Conservation (phyloP, 2,113 vertebrate species). For the Gobius niger region DNA sequence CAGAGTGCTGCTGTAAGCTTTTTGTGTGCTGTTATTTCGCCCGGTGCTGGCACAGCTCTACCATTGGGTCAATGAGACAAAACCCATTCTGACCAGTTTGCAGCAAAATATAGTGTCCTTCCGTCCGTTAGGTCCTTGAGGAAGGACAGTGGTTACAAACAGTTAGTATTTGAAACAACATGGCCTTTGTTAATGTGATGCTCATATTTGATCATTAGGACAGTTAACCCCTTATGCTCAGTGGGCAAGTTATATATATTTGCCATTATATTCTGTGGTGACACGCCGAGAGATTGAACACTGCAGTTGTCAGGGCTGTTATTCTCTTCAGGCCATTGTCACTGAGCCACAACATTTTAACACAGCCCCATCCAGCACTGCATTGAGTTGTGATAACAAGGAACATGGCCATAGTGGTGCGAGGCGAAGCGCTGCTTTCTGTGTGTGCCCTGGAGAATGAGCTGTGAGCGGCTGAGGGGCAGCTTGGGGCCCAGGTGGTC, state of each 20-base stretch:
- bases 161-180: neutral
- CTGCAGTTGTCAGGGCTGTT: constrained; percentile 43
- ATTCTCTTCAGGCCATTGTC: constrained; percentile 59
- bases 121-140: neutral
- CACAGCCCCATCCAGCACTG: constrained; percentile 58
- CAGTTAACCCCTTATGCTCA: neutral
- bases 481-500: constrained; percentile 74
- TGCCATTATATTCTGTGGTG: constrained; percentile 48
- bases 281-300: constrained; percentile 41
- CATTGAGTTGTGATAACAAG: constrained; percentile 60
- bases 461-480: constrained; percentile 41
- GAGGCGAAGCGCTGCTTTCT: constrained; percentile 67
- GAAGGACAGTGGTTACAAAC: neutral
- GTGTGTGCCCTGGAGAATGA: constrained; percentile 52
- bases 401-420: constrained; percentile 60
- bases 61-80: constrained; percentile 49
- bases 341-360: constrained; percentile 59
- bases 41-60: constrained; percentile 54
- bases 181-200: neutral
- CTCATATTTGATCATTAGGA: neutral
- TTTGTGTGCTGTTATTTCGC: constrained; percentile 67
- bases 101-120: neutral
- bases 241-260: constrained; percentile 15
- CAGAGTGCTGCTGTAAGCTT: constrained; percentile 57
- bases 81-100: constrained; percentile 48